Evolutionary conservation across 2,113 vertebrate genomes (phyloP), one percentile per base, ranked within the genome.

Genomic region (Gallinago jamesoni): DNA sequence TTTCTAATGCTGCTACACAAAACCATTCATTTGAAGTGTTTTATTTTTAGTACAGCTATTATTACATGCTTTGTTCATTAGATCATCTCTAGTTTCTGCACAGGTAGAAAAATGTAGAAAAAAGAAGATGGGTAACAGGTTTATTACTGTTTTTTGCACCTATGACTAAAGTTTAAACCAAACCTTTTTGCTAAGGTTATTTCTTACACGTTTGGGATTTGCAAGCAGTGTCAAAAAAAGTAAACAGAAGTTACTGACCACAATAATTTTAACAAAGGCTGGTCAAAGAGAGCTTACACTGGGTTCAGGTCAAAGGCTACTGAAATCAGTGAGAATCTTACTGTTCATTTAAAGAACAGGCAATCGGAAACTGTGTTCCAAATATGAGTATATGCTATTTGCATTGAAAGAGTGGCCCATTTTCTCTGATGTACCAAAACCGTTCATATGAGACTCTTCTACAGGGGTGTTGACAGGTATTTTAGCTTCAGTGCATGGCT

Each of bases 1-100:
- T 92, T 97, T 96, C 78, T 94, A 90, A 78, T 82, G 87, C 63
- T 90, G 73, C 50, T 82, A 79, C n/a, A 74, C 67, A 70, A 83
- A 43, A 50, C 35, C 57, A 94, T 84, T 80, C 31, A 57, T 81
- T 93, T 93, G 27, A 94, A 96, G 81, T 55, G 62, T 27, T 95
- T 87, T 79, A 84, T 89, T 95, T 93, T 90, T 94, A 86, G 7
- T 12, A 28, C 10, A 57, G 64, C 9, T 84, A 47, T 56, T 75
- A 48, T 76, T 87, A 73, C 92, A 35, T 64, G 12, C 18, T 90
- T 75, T 62, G 39, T 35, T 93, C 43, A 0, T 68, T 47, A 41
- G 60, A 79, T 73, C 27, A 60, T 45, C 56, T 56, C 24, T 45
- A 60, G 21, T 7, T 75, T 56, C 45, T 72, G 23, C 37, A 69